A percentile compares a stretch with the other conserved stretches of the same genome.
phyloP scores from a whole-genome alignment of 2,797 vertebrate genomes.

The Tadarida brasiliensis region DNA sequence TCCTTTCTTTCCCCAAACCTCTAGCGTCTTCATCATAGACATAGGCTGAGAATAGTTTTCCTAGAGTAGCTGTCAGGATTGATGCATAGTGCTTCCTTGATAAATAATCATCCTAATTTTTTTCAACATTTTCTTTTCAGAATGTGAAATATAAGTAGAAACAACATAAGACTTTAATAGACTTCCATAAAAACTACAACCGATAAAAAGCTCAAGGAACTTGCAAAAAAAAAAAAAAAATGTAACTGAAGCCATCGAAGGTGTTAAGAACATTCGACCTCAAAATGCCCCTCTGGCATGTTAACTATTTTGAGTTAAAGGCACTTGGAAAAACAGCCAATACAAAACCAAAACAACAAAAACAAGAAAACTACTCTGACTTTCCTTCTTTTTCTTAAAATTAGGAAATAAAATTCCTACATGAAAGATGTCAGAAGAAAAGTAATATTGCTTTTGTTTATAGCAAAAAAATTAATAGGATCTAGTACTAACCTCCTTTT shows the following conservation, averaged over 20 bases:
- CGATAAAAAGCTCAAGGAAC: background rate
- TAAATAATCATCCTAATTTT: background rate
- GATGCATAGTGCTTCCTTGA: background rate
- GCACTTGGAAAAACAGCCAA: background rate
- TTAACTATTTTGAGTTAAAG: background rate
- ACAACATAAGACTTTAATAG: background rate
- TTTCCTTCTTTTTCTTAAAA: background rate
- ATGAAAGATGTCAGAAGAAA: background rate
- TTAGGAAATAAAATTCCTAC: background rate
- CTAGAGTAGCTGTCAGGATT: background rate
- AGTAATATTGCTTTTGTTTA: too few relatives aligned
- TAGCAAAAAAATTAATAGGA: background rate
- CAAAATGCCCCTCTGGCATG: background rate
- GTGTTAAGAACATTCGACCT: background rate
- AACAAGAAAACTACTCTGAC: background rate
- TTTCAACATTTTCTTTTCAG: background rate
- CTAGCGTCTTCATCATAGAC: background rate
- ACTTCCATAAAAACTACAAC: background rate
- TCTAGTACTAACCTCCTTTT: background rate
- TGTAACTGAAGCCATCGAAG: background rate
- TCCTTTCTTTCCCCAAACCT: background rate
- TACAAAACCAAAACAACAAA: background rate
- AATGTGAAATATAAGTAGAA: background rate
- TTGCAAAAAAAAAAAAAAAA: background rate
- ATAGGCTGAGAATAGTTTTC: background rate